These are phyloP conservation scores for Calephelis perditalis DNA, from an alignment of 2,888 invertebrate species.

Conservation along the genomic window DNA sequence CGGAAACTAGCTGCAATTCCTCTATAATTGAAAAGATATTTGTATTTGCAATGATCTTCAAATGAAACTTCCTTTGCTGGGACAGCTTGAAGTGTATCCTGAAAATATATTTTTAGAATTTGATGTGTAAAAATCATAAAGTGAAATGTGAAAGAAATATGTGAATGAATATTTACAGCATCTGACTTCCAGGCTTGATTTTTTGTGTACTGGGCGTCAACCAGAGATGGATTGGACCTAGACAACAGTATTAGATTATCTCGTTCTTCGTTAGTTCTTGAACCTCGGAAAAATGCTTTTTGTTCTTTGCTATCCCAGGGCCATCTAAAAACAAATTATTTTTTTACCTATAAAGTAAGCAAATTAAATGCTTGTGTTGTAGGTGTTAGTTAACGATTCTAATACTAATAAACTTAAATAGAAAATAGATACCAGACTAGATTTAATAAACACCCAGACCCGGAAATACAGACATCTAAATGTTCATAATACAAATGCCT, in stretches of 20 bases:
- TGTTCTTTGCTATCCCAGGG: constrained; percentile 87
- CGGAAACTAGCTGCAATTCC: constrained; percentile 98
- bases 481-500: too few relatives aligned
- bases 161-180: constrained; percentile 69
- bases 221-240: constrained; percentile 83
- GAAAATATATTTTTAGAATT: constrained; percentile 29
- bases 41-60: constrained; percentile 95
- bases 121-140: not conserved
- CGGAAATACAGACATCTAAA: too few relatives aligned
- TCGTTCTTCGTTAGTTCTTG: constrained; percentile 93
- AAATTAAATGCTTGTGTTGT: too few relatives aligned
- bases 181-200: constrained; percentile 99
- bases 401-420: too few relatives aligned
- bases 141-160: not conserved
- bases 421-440: too few relatives aligned
- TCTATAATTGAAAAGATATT: constrained; percentile 96
- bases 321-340: constrained; percentile 44
- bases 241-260: constrained; percentile 92
- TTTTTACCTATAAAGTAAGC: too few relatives aligned
- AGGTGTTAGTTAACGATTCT: too few relatives aligned
- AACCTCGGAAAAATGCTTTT: constrained; percentile 94
- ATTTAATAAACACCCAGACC: too few relatives aligned
- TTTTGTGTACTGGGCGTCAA: constrained; percentile 96
- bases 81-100: constrained; percentile 91
- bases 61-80: constrained; percentile 93